phyloP scores from a whole-genome alignment of 2,797 vertebrate species.

The Channallabes apus region DNA sequence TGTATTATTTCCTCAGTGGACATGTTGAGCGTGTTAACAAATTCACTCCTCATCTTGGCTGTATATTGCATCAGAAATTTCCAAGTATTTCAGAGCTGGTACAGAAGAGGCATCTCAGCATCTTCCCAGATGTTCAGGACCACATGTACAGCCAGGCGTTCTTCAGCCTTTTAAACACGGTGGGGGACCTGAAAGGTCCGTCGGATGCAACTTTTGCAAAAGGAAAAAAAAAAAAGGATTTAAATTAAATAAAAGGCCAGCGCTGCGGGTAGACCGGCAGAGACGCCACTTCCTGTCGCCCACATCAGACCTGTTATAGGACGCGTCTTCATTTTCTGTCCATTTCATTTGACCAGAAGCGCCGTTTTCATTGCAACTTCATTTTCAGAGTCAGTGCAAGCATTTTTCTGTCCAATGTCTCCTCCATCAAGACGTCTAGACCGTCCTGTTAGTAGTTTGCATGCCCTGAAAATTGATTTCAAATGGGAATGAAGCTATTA shows the following conservation, averaged over 20 bases:
- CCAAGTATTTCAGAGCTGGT: neutral
- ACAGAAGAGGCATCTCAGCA: neutral
- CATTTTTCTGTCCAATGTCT: neutral
- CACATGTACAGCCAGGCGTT: neutral
- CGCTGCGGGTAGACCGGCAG: neutral
- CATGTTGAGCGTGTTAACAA: neutral
- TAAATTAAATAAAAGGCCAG: neutral
- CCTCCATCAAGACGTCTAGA: neutral
- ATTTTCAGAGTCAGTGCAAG: neutral
- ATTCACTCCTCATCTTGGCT: neutral
- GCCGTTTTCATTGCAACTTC: neutral
- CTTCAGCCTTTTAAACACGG: neutral
- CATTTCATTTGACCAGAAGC: neutral
- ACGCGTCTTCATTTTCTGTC: neutral
- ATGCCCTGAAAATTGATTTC: neutral
- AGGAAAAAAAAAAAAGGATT: neutral
- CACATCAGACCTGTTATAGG: neutral
- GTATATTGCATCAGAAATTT: neutral
- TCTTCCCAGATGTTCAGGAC: slow-evolving; percentile 4
- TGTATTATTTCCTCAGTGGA: neutral
- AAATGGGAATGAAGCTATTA: neutral
- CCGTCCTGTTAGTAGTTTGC: neutral
- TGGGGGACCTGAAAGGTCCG: neutral
- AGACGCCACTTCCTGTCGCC: neutral
- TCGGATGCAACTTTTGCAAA: neutral